Evolutionary conservation across 2,888 invertebrate genomes (phyloP), one percentile per base, ranked within the genome.

Genomic region (Tetragonisca angustula): DNA sequence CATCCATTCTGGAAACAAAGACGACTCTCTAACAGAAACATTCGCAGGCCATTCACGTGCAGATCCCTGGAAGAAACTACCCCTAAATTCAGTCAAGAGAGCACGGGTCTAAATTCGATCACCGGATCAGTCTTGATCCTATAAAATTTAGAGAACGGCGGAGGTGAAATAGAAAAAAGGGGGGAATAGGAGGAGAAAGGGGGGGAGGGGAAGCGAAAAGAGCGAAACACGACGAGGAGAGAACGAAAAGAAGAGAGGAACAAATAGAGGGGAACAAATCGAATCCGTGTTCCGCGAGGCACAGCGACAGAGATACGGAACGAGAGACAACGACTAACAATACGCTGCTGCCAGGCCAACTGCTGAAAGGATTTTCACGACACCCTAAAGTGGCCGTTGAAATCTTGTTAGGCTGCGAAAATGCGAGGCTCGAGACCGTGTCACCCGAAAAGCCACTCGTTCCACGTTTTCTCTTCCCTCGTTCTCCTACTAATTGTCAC

Each of bases 371-470:
- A 80, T 83, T 82, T 86, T 52, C 78, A 36, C 72, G 76, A 56
- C 76, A 32, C 71, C 75, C 81, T 71, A 79, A 87, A 87, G 75
- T 84, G 81, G 79, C 74, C 77, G 73, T 86, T 69, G 79, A 86
- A 87, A 87, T 86, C 87, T 86, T 75, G 86, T 87, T 87, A 86
- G 79, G 79, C 76, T 62, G 72, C 68, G 76, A 86, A 86, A 87
- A 81, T 76, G 62, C 73, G 68, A 61, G 68, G 15, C 65, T 69
- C 76, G 62, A 72, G 65, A 68, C 19, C 62, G 74, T 85, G 81
- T 79, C 78, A 59, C 54, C 75, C 76, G 78, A 76, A 86, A 86
- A 79, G 73, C 85, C 70, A 59, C 76, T 69, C 77, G 75, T 78
- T 73, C 50, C 62, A 59, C 82, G 59, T 54, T 72, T 83, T 76